Evolutionary conservation across 2,888 invertebrate genomes (phyloP).

Genomic region (Patella caerulea): DNA sequence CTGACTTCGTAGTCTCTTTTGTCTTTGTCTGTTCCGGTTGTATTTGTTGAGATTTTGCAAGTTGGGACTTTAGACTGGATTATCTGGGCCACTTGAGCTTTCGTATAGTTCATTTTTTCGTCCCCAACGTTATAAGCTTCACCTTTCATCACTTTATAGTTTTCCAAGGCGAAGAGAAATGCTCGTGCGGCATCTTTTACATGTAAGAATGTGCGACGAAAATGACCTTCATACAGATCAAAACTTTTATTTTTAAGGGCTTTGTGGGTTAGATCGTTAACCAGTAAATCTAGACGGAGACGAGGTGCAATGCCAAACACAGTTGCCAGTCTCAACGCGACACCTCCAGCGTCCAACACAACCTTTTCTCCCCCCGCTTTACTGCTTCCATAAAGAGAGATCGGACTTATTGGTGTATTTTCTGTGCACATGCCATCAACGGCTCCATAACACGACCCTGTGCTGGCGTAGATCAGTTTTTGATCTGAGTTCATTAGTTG

Average conservation of each 20-base stretch:
- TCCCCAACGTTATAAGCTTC: constrained; percentile 70
- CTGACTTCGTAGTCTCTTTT: constrained; percentile 71
- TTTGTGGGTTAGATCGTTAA: constrained; percentile 68
- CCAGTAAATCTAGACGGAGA: constrained; percentile 68
- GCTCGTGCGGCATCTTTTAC: constrained; percentile 69
- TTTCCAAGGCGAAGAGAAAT: constrained; percentile 66
- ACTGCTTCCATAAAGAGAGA: constrained; percentile 69
- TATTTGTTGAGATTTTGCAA: constrained; percentile 58
- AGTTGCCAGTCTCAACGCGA: constrained; percentile 68
- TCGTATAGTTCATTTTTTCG: constrained; percentile 70
- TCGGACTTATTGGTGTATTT: constrained; percentile 66
- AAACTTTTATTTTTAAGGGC: constrained; percentile 63
- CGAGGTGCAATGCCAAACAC: constrained; percentile 70
- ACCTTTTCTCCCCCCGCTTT: constrained; percentile 67
- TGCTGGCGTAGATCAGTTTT: constrained; percentile 67
- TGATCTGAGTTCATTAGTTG: constrained; percentile 59
- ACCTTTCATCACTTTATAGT: constrained; percentile 66
- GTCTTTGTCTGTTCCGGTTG: constrained; percentile 67
- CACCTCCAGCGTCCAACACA: constrained; percentile 58
- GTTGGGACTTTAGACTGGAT: constrained; percentile 62
- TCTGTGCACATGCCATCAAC: constrained; percentile 69
- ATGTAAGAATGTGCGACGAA: constrained; percentile 69
- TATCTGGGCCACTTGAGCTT: constrained; percentile 61
- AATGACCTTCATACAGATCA: constrained; percentile 68
- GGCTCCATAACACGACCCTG: constrained; percentile 71